Evolutionary conservation across 2,113 vertebrate species (phyloP), one percentile per base, ranked within the genome.

Genomic region (Bubo bubo): DNA sequence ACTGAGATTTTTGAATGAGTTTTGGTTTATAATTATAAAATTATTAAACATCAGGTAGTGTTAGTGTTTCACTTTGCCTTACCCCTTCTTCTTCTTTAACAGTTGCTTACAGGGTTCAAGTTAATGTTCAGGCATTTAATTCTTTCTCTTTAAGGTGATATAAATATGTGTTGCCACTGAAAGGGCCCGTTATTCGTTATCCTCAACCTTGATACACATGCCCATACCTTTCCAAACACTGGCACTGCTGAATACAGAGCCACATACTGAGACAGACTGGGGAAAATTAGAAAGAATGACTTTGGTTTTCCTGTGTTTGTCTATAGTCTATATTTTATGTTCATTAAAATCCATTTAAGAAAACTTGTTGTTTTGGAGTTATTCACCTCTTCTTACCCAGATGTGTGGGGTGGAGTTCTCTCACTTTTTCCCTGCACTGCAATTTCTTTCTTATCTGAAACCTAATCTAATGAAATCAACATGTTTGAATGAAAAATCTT

Each of bases 371-470:
- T 5, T 79, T 66, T 84, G 35, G 13, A 75, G 62, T 86, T 83
- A 43, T 18, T 79, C 64, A 8, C 4, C 1, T 43, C 14, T 32
- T 74, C 35, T 79, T 79, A 27, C 16, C 10, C 2, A 22, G 12
- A 9, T 50, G 6, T n/a, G 5, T 66, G 4, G 3, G 4, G 3
- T 30, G 4, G 4, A 2, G 0, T 55, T 91, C 19, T 89, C 7
- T 81, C 14, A 35, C 4, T 77, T 84, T 14, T 77, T 35, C 6
- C 4, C 43, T 82, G 76, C 34, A 45, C 5, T 77, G 18, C 4
- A 53, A 17, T 73, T 64, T 70, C 8, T 60, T 79, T 66, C 18
- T 28, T 49, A 17, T 21, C 21, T 77, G 47, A 67, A 74, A 53
- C 8, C 4, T 18, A 17, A 45, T 45, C 41, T 79, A 74, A 63